Evolutionary conservation across 2,888 invertebrate genomes (phyloP).

Genomic region (Macrosiphum euphorbiae): DNA sequence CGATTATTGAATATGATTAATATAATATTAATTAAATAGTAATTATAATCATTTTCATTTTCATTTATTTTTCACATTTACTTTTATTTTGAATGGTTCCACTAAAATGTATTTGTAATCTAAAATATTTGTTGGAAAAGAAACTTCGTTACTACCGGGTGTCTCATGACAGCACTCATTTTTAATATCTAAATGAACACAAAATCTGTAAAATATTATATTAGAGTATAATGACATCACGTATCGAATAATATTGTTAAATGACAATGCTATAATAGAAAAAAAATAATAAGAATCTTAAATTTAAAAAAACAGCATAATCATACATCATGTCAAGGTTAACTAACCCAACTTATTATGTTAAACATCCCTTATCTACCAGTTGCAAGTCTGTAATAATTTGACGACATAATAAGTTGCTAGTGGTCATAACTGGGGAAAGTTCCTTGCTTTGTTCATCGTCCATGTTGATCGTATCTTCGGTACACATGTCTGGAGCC

Average conservation of each 20-base stretch:
- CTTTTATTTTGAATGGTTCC: too few relatives aligned
- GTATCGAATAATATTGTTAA: not conserved
- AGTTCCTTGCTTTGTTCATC: slow-evolving; percentile 70
- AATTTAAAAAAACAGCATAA: not conserved
- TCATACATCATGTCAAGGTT: not conserved
- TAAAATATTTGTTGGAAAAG: too few relatives aligned
- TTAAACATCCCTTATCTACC: slow-evolving; percentile 73
- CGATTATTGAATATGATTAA: too few relatives aligned
- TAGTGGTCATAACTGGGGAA: slow-evolving; percentile 71
- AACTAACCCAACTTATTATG: slow-evolving; percentile 4
- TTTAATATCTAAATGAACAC: not conserved
- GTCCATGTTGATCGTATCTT: slow-evolving; percentile 68
- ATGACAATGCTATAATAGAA: not conserved
- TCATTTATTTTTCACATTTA: too few relatives aligned
- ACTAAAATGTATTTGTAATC: too few relatives aligned
- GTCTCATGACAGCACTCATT: too few relatives aligned
- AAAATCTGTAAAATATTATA: not conserved
- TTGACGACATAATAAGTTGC: slow-evolving; percentile 74
- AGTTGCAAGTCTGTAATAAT: slow-evolving; percentile 81
- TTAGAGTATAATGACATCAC: not conserved
- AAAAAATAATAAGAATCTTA: not conserved
- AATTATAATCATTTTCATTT: too few relatives aligned
- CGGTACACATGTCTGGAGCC: slow-evolving; percentile 79
- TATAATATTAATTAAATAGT: too few relatives aligned
- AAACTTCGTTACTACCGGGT: too few relatives aligned